Evolutionary conservation across 2,113 vertebrate species (phyloP).

Genomic region (Neolamprologus fasciatus): DNA sequence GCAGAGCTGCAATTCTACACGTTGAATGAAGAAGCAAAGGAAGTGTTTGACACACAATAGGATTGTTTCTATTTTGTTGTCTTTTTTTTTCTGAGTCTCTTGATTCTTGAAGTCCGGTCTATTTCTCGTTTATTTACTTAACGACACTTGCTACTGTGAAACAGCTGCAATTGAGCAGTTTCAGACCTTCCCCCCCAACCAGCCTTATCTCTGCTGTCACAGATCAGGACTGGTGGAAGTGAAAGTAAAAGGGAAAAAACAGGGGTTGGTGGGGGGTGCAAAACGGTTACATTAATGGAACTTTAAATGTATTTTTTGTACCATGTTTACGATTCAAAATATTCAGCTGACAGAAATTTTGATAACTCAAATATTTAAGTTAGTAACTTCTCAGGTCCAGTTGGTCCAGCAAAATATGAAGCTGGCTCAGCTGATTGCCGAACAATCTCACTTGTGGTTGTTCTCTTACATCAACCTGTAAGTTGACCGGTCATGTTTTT

Average conservation of each 20-base stretch:
- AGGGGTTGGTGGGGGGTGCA: neutral
- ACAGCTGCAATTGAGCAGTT: neutral
- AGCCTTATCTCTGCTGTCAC: neutral
- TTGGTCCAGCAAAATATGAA: neutral
- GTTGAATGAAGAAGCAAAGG: neutral
- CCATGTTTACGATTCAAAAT: neutral
- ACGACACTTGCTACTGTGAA: neutral
- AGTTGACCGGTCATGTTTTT: neutral
- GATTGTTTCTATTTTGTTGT: neutral
- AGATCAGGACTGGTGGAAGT: neutral
- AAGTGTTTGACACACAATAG: neutral
- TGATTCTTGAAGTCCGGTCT: neutral
- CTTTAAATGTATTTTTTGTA: neutral
- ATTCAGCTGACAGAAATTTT: neutral
- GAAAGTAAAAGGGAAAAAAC: neutral
- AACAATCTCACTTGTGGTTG: neutral
- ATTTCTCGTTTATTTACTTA: neutral
- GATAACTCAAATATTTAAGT: neutral
- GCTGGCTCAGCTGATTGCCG: neutral
- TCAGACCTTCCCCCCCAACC: neutral
- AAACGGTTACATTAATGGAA: neutral
- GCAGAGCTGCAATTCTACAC: neutral
- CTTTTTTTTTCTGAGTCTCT: neutral
- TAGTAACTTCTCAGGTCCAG: neutral
- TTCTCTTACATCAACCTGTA: neutral